Base-by-base conservation (phyloP, 2,113 vertebrate genomes). In the Hystrix brachyura region DNA sequence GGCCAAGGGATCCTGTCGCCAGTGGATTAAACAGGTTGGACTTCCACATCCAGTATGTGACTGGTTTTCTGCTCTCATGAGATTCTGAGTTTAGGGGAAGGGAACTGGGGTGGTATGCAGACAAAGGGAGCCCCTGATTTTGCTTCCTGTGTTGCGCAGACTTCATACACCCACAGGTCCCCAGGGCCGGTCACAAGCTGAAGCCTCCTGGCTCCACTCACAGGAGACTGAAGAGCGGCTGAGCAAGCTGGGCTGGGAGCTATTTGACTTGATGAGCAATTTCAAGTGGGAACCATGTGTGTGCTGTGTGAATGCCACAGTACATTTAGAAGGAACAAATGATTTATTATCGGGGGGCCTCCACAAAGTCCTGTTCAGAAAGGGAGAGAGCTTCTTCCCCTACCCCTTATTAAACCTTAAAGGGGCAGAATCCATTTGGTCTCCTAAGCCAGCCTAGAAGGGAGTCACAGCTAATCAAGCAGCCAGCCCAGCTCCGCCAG, bases 251-350 rank as follows among this genome's bases (percentile, higher is more conserved):
- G 81, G 92, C 98, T 97, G 94, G 71, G 64, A 98, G 94, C 92
- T 98, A 21, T 98, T 98, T 97, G 96, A 89, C 97, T 97, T 96
- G 96, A 96, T 29, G 97, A 98, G 95, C 98, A 97, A 97, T 98
- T 98, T 97, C 97, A 97, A 98, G 98, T 97, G 98, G 97, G 87
- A 97, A 43, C 92, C 95, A 83, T 97, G 79, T 96, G n/a, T 0
- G 89, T 65, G 12, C 85, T 87, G 51, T 53, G 84, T n/a, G n/a
- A 97, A 90, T 9, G 93, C 1, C 19, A 97, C 96, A 76, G 92
- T 80, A 25, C 79, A 89, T 87, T 96, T 96, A 97, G 97, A 98
- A 97, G 91, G 97, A 98, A 97, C 94, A 97, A 98, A 97, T 95
- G 98, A 95, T 96, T 98, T 97, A 97, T 96, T 93, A 72, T 0